Percentiles rank a stretch among this genome's conserved stretches.
Conservation (phyloP, 1,140 invertebrate genomes). For the Aphaenogaster floridana region DNA sequence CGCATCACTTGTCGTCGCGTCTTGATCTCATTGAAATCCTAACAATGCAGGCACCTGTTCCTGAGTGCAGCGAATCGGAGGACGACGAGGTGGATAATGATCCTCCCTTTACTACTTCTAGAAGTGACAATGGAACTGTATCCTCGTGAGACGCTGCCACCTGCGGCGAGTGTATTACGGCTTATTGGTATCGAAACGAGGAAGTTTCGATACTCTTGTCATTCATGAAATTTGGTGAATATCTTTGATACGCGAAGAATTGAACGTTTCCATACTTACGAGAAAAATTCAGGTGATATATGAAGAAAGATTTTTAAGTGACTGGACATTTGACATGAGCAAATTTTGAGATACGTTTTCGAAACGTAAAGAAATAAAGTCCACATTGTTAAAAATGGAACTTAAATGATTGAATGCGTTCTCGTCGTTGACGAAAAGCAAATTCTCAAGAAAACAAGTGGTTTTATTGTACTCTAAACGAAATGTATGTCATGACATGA, state of each 20-base stretch:
- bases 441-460: background rate
- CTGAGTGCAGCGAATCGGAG: conserved; percentile 33
- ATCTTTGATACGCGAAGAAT: background rate
- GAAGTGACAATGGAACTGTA: background rate
- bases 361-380: background rate
- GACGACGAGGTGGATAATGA: conserved; percentile 63
- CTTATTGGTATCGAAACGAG: background rate
- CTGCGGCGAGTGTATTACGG: background rate
- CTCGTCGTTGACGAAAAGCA: background rate
- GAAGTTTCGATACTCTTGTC: background rate
- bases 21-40: background rate
- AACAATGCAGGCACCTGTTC: conserved; percentile 26
- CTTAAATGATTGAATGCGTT: background rate
- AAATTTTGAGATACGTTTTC: background rate
- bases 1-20: background rate
- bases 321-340: background rate
- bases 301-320: conserved; percentile 19
- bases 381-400: background rate
- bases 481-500: background rate
- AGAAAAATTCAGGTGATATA: background rate
- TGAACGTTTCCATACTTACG: background rate
- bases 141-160: conserved; percentile 30
- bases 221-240: background rate
- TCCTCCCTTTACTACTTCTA: background rate
- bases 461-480: background rate